phyloP scores from a whole-genome alignment of 2,797 vertebrate species.

The Danio albolineatus region DNA sequence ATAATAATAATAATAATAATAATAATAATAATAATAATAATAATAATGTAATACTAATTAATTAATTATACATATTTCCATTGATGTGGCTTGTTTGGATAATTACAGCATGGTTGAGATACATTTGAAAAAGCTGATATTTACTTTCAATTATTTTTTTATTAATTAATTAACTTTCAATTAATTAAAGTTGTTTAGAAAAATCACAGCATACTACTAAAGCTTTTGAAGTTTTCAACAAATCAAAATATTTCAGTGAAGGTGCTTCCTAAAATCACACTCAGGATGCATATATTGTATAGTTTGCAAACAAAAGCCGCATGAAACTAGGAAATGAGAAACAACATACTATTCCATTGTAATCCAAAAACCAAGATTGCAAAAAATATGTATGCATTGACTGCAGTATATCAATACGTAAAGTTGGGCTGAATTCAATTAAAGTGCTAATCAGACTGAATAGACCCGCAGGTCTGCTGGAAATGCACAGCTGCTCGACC shows the following conservation, averaged over 20 bases:
- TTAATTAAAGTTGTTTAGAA: too few species aligned
- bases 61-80: too few species aligned
- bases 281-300: not conserved
- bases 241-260: not conserved
- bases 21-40: too few species aligned
- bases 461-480: constrained; percentile 31
- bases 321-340: not conserved
- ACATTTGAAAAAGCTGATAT: too few species aligned
- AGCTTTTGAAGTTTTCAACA: too few species aligned
- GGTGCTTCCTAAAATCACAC: not conserved
- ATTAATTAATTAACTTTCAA: too few species aligned
- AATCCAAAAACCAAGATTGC: constrained; percentile 12
- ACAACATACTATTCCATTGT: not conserved
- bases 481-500: constrained; percentile 40
- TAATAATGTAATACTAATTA: too few species aligned
- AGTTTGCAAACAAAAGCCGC: not conserved
- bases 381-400: constrained; percentile 45
- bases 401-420: constrained; percentile 19
- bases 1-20: too few species aligned
- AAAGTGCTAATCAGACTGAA: constrained; percentile 44
- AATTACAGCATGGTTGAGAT: too few species aligned
- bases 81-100: too few species aligned
- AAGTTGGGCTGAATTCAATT: constrained; percentile 47
- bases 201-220: too few species aligned
- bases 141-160: too few species aligned